Evolutionary conservation across 1,140 invertebrate species (phyloP).

Genomic region (Pristionchus pacificus): DNA sequence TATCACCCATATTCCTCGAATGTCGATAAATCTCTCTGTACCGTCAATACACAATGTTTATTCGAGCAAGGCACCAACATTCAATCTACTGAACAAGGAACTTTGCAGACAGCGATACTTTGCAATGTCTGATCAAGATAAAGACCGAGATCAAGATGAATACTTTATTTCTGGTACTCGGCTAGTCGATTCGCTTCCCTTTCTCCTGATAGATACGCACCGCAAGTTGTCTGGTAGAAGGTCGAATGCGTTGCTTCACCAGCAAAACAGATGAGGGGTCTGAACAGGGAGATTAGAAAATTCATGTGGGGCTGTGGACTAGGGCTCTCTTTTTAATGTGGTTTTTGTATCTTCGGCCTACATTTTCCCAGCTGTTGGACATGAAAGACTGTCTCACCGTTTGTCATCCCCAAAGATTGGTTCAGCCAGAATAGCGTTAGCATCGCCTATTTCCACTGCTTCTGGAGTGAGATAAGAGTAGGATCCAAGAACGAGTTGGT

Average conservation of each 20-base stretch:
- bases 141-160: no score
- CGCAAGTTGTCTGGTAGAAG: not conserved
- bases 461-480: not conserved
- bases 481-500: not conserved
- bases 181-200: not conserved
- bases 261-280: not conserved
- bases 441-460: not conserved
- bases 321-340: not conserved
- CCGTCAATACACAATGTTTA: no score
- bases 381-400: not conserved
- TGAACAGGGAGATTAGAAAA: not conserved
- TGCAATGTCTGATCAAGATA: no score
- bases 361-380: not conserved
- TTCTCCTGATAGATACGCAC: not conserved
- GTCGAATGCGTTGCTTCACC: not conserved
- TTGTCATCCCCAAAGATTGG: not conserved
- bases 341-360: not conserved
- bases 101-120: no score
- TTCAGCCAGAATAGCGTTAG: not conserved
- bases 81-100: no score
- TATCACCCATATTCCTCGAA: no score
- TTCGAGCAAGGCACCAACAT: no score
- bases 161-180: not conserved
- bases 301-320: not conserved
- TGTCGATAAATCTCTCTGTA: no score